phyloP scores from a whole-genome alignment of 2,113 vertebrate genomes.

The Chaetops frenatus region DNA sequence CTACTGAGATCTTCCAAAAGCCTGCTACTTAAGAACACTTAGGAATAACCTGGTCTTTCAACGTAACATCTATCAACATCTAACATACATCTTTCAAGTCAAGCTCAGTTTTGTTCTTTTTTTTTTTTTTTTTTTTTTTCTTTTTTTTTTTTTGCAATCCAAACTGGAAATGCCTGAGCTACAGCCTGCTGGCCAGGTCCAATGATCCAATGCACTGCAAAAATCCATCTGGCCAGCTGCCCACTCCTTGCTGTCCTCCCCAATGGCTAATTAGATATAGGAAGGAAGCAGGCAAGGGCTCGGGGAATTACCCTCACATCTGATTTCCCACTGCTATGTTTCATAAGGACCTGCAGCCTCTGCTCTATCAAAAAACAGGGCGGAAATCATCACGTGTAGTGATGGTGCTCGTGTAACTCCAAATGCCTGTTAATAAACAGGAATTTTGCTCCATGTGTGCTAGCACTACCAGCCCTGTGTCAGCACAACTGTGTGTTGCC shows the following conservation, averaged over 20 bases:
- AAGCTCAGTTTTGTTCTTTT: neutral
- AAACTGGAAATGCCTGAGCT: neutral
- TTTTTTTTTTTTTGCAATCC: neutral
- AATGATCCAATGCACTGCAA: neutral
- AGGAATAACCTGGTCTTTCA: neutral
- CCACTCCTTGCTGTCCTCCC: neutral
- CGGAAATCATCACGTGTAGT: neutral
- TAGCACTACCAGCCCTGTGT: neutral
- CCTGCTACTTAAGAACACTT: neutral
- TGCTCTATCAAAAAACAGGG: neutral
- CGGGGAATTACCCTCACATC: neutral
- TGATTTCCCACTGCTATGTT: neutral
- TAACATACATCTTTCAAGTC: fast-evolving
- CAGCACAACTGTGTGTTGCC: neutral
- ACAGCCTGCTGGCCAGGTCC: neutral
- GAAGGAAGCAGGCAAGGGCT: neutral
- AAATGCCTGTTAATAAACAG: neutral
- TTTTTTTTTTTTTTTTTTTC: no score
- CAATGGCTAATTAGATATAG: neutral
- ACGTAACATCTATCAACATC: fast-evolving
- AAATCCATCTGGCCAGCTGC: neutral
- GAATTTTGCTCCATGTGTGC: neutral
- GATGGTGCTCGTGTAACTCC: neutral
- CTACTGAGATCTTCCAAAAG: neutral
- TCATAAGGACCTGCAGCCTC: neutral